phyloP scores from a whole-genome alignment of 2,113 vertebrate genomes.

The Pseudorectes ferrugineus region DNA sequence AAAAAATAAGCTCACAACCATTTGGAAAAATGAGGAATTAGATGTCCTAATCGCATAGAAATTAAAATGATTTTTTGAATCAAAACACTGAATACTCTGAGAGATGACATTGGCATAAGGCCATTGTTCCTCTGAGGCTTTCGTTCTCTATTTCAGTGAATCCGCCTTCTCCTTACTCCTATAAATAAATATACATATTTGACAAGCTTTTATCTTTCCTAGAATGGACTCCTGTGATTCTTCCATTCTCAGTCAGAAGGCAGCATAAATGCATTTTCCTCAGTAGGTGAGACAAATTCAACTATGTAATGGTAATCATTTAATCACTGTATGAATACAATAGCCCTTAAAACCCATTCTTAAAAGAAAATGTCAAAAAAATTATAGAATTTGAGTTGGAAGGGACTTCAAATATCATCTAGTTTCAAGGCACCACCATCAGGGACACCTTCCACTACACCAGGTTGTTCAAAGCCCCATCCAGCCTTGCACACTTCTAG shows the following conservation, averaged over 20 bases:
- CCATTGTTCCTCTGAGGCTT: neutral
- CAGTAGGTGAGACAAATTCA: neutral
- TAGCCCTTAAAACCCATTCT: neutral
- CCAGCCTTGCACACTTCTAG: neutral
- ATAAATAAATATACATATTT: neutral
- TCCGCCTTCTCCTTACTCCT: accelerated
- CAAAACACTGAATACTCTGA: neutral
- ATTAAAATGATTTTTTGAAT: neutral
- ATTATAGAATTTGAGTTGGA: neutral
- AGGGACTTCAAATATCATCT: neutral
- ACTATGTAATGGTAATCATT: neutral
- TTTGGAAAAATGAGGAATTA: neutral
- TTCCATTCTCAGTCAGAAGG: neutral
- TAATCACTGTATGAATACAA: neutral
- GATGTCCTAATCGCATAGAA: neutral
- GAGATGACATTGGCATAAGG: neutral
- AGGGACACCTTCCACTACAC: neutral
- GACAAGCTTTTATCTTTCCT: neutral
- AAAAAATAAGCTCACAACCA: neutral
- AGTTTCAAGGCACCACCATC: neutral
- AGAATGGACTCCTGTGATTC: neutral
- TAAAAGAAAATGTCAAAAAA: neutral
- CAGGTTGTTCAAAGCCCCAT: neutral
- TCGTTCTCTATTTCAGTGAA: neutral
- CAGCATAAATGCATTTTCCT: neutral